These are phyloP conservation scores for Larimichthys polyactis DNA, from an alignment of 2,113 vertebrate species.

Conservation along the genomic window DNA sequence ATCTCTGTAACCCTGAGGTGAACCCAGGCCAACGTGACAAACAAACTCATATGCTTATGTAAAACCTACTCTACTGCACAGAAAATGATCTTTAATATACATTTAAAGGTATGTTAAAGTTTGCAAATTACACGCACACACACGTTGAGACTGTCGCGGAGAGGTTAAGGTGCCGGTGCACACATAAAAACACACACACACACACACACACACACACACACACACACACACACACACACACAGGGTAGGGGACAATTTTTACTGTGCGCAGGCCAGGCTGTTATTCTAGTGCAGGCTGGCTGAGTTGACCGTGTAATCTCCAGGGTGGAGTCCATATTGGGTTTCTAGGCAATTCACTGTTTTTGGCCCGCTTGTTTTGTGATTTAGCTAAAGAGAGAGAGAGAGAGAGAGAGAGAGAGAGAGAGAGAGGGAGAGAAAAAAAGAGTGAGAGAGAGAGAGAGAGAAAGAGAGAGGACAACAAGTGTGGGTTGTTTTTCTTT, in stretches of 20 bases:
- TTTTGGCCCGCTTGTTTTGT: constrained; percentile 76
- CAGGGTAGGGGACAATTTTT: constrained; percentile 53
- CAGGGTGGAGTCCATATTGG: constrained; percentile 85
- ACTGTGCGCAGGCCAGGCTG: constrained; percentile 71
- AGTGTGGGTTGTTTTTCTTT: constrained; percentile 71
- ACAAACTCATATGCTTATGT: constrained; percentile 8
- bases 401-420: constrained; percentile 53
- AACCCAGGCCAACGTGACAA: constrained; percentile 13
- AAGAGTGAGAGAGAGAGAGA: constrained; percentile 17
- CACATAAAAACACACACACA: constrained; percentile 28
- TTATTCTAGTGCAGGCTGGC: constrained; percentile 83
- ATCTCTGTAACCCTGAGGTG: constrained; percentile 31
- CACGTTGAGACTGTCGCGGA: not conserved
- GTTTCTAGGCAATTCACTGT: constrained; percentile 80
- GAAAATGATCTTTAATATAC: not conserved
- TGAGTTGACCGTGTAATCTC: constrained; percentile 82
- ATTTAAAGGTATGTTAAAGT: not conserved
- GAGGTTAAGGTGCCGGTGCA: constrained; percentile 4
- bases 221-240: constrained; percentile 33
- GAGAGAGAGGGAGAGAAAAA: constrained; percentile 40
- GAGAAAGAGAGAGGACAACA: constrained; percentile 59
- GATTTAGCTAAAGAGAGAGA: constrained; percentile 70
- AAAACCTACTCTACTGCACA: constrained; percentile 16
- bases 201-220: constrained; percentile 9
- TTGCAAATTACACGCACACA: not conserved